phyloP scores from a whole-genome alignment of 1,140 invertebrate species.

The Drosophila tristis region DNA sequence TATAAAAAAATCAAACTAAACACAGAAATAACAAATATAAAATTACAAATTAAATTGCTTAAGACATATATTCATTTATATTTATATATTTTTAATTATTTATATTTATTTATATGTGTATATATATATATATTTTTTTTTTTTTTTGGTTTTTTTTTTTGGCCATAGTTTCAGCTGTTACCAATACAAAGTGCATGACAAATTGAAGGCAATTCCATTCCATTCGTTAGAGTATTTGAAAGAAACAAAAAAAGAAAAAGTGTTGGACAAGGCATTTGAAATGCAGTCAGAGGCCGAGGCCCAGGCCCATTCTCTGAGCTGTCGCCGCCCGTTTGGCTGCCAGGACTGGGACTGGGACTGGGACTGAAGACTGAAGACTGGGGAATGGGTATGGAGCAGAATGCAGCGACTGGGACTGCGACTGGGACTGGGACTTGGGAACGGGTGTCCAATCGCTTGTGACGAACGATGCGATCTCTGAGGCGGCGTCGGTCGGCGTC shows the following conservation, averaged over 20 bases:
- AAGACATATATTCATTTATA: no score
- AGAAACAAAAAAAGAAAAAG: conserved; percentile 58
- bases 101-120: no score
- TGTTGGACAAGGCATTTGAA: conserved; percentile 67
- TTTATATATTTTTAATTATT: no score
- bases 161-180: no score
- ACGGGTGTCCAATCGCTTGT: conserved; percentile 80
- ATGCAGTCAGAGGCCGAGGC: conserved; percentile 45
- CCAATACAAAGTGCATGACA: neutral
- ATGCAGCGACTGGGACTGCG: conserved; percentile 4
- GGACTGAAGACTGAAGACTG: neutral
- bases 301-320: conserved; percentile 31
- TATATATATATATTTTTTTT: no score
- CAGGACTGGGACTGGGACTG: conserved; percentile 22
- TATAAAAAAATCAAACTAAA: no score
- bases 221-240: conserved; percentile 19
- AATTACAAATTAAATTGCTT: no score
- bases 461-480: conserved; percentile 77
- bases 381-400: conserved; percentile 6
- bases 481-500: conserved; percentile 52
- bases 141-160: no score
- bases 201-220: neutral
- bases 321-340: conserved; percentile 58
- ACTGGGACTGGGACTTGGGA: conserved; percentile 27
- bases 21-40: no score